Evolutionary conservation across 2,888 invertebrate species (phyloP), one percentile per base, ranked within the genome.

Genomic region (Oegoconia quadripuncta): DNA sequence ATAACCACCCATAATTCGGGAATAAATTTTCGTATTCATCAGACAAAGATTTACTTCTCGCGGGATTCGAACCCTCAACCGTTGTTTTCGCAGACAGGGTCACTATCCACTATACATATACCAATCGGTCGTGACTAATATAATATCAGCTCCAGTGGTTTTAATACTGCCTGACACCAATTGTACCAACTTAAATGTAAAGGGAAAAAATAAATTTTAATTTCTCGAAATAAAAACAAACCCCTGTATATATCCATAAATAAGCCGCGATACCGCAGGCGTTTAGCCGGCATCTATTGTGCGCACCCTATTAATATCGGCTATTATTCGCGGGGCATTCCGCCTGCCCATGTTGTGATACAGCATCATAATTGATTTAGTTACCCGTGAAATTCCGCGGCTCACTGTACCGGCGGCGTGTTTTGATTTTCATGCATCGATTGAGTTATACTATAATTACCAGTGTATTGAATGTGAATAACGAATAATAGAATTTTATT

Each of bases 231-330:
- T n/a, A n/a, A 27, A 42, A 30, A 4, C 26, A 48, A 23, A 64
- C 59, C 56, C 66, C 72, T 74, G 55, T 67, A 67, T 42, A 35
- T 39, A 56, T 42, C 59, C n/a, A n/a, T n/a, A n/a, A 68, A 66
- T 79, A 78, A 79, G 74, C 74, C 67, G 56, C 60, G 59, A 55
- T 64, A 78, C 84, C 82, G 78, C 84, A 76, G 84, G 83, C 83
- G 82, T 81, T 83, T 84, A 83, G 79, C 74, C 67, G 84, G 75
- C 81, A 69, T 55, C 50, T 53, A 79, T 86, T 84, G 84, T 83
- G 51, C 60, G 59, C 72, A 73, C 69, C 62, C 53, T 45, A 14
- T 55, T 48, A 58, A 59, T 58, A 46, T 34, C 51, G 52, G 42
- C 46, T 46, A 59, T 59, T 61, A 59, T 57, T 48, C 47, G 44